Evolutionary conservation across 2,113 vertebrate genomes (phyloP), one percentile per base, ranked within the genome.

Genomic region (Ardeotis arabs): DNA sequence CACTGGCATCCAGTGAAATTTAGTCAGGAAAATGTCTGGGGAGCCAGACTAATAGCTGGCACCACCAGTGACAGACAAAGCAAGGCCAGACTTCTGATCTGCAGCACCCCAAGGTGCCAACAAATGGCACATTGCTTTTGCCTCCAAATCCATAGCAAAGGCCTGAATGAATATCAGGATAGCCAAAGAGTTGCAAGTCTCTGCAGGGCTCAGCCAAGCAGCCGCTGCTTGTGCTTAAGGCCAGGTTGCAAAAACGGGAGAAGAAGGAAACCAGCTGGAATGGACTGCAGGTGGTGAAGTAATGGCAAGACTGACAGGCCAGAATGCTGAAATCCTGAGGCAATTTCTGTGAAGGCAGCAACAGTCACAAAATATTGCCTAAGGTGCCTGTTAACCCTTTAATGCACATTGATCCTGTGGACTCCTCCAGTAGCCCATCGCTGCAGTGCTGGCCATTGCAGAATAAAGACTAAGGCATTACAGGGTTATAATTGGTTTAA

Each of bases 321-420:
- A 96, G 73, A 96, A 96, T 28, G 62, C 37, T 84, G 49, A 96
- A 96, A 90, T 74, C 78, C 94, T 93, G 55, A 90, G 82, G 70
- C 82, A 49, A 72, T 82, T 94, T 94, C 63, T 87, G 68, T 19
- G 53, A 78, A 92, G 60, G 58, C 76, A 93, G 73, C 45, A 84
- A 84, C 33, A 68, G 56, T 59, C 69, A 87, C 6, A 3, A 94
- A 95, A 80, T 73, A 69, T 12, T 84, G 82, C 69, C 89, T 56
- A 68, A 83, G 35, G 87, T 74, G 56, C 37, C 63, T 72, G 28
- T 85, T 95, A 95, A 89, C 80, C n/a, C 82, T 89, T 83, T 53
- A 77, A 74, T 0, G 2, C 31, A 59, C 45, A 27, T 7, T 18
- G n/a, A 53, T 84, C 19, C 55, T 22, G 27, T 22, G 50, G 44